Evolutionary conservation across 2,888 invertebrate genomes (phyloP), one percentile per base, ranked within the genome.

Genomic region (Dioctria rufipes): DNA sequence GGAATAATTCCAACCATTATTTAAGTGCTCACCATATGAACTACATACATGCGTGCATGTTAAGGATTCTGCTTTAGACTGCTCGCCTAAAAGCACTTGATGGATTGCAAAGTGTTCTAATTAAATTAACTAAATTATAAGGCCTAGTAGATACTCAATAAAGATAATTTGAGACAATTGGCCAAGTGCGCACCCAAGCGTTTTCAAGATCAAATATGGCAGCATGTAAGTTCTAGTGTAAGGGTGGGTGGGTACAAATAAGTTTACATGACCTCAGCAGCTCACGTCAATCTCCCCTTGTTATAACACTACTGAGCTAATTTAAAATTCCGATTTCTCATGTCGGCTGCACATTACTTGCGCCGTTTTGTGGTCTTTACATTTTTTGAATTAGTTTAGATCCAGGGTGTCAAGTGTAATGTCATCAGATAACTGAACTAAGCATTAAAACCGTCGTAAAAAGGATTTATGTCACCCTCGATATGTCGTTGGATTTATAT

Each of bases 81-180:
- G 25, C 25, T 25, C 25, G 25, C 25, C 25, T 25, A 25, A 25
- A 25, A 25, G 25, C 25, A 25, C 25, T 25, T 25, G 25, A 25
- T 25, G 25, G 25, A 25, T 25, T 25, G 25, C 25, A 25, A 25
- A 5, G 39, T 63, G n/a, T 58, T 65, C 78, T 80, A 82, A 82
- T 81, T 81, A 78, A 75, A 82, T 82, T 82, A 80, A 42, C 13
- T 63, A 78, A 49, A 69, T 60, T 78, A 63, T 78, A 78, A 71
- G 42, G 61, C 42, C 6, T 49, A 37, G 49, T 37, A 66, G 65
- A 54, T 80, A 78, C 82, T 82, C 65, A 82, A 82, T 82, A 78
- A 82, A 82, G 80, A 66, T 25, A 82, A 82, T 82, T 82, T 82
- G 78, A 82, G 78, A 78, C 82, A 82, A 82, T 81, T 81, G 80